These are phyloP conservation scores for Drosophila sp. DNA, from an alignment of 1,140 invertebrate genomes.

Conservation along the genomic window DNA sequence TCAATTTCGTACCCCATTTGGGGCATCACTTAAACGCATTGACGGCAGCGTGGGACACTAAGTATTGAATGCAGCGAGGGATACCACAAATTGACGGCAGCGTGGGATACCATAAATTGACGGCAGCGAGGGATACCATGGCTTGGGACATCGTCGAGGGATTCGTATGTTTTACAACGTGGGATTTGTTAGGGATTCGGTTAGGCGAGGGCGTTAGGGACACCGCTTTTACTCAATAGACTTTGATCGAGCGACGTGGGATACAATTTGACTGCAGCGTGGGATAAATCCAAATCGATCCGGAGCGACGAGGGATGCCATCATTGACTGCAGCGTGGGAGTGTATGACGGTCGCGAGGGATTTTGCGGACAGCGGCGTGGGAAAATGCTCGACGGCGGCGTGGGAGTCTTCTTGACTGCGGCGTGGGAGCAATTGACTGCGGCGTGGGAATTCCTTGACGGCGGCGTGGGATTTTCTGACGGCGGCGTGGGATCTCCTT, in stretches of 20 bases:
- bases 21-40: not conserved
- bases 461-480: constrained; percentile 21
- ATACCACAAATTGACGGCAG: constrained; percentile 42
- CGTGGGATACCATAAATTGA: constrained; percentile 46
- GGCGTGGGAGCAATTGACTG: constrained; percentile 39
- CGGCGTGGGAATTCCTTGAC: constrained; percentile 28
- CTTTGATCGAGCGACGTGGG: constrained; percentile 33
- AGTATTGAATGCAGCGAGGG: constrained; percentile 55
- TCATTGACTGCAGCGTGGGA: constrained; percentile 48
- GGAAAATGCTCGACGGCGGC: constrained; percentile 30
- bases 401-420: constrained; percentile 26
- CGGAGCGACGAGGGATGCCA: constrained; percentile 19
- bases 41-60: constrained; percentile 58
- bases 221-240: constrained; percentile 34
- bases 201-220: constrained; percentile 62
- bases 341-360: too few species aligned
- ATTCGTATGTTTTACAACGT: constrained; percentile 34
- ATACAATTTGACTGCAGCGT: constrained; percentile 44
- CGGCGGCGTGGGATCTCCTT: not conserved
- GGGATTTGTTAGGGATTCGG: constrained; percentile 61
- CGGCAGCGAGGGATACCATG: constrained; percentile 44
- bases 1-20: constrained; percentile 13
- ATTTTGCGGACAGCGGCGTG: constrained; percentile 43
- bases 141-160: constrained; percentile 56
- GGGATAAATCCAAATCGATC: constrained; percentile 8